phyloP scores from a whole-genome alignment of 2,113 vertebrate genomes.

The Balaeniceps rex region DNA sequence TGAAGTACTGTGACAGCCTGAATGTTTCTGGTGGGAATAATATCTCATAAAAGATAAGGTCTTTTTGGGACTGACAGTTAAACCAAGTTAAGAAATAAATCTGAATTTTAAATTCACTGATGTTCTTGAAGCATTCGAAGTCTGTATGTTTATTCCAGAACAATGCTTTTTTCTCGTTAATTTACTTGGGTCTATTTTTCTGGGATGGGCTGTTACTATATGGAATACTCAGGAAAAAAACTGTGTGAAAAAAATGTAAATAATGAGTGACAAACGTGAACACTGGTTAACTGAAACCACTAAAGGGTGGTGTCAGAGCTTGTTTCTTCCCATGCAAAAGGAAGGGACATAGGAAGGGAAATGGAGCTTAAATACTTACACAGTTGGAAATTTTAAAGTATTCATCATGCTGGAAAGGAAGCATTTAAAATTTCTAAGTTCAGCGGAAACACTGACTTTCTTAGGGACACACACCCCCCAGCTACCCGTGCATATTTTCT shows the following conservation, averaged over 20 bases:
- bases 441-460: background rate
- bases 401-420: background rate
- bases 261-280: background rate
- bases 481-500: background rate
- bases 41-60: background rate
- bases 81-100: background rate
- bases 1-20: background rate
- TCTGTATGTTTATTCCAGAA: background rate
- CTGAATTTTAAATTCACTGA: background rate
- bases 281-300: background rate
- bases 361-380: background rate
- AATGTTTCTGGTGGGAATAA: background rate
- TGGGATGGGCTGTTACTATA: background rate
- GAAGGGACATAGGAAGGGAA: background rate
- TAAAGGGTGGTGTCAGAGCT: background rate
- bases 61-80: background rate
- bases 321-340: background rate
- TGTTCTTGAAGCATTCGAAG: background rate
- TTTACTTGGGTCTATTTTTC: background rate
- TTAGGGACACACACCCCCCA: background rate
- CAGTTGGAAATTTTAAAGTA: background rate
- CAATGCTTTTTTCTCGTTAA: background rate
- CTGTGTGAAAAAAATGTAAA: background rate
- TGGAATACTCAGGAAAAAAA: background rate
- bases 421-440: background rate